Conservation (phyloP, 2,888 invertebrate species). For the Erebia epiphron region DNA sequence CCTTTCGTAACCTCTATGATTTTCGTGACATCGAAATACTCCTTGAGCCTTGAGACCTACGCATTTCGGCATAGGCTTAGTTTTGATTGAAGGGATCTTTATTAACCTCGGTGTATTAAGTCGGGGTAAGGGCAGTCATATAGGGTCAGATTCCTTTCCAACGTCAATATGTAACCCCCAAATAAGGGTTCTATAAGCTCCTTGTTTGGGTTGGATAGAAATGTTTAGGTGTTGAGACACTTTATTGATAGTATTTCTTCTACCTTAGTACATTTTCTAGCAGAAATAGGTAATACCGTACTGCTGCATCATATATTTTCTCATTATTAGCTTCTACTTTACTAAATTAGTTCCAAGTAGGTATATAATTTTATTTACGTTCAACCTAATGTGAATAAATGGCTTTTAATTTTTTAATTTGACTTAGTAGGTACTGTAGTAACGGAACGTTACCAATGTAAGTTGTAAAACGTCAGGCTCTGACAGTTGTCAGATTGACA, state of each 20-base stretch:
- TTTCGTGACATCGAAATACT: background rate
- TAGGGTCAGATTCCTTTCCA: conserved; percentile 29
- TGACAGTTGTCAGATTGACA: too few relatives aligned
- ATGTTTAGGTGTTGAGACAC: conserved; percentile 15
- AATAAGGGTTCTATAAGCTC: conserved; percentile 32
- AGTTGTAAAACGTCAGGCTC: too few relatives aligned
- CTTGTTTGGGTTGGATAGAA: conserved; percentile 19
- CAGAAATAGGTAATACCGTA: too few relatives aligned
- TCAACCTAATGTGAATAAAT: too few relatives aligned
- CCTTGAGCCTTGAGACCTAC: conserved; percentile 27
- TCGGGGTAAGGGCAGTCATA: conserved; percentile 19
- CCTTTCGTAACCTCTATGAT: background rate
- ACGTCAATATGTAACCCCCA: conserved; percentile 26
- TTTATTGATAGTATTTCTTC: background rate
- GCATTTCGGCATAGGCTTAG: conserved; percentile 37
- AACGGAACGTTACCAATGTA: too few relatives aligned
- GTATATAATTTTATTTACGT: too few relatives aligned
- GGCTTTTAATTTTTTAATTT: too few relatives aligned
- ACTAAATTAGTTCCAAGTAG: too few relatives aligned
- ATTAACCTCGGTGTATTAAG: conserved; percentile 35
- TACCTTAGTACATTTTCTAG: background rate
- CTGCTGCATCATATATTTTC: too few relatives aligned
- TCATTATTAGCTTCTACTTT: too few relatives aligned
- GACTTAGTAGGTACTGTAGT: too few relatives aligned
- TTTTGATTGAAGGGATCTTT: conserved; percentile 41